phyloP scores from a whole-genome alignment of 1,140 invertebrate genomes.

The Brachionus koreanus region DNA sequence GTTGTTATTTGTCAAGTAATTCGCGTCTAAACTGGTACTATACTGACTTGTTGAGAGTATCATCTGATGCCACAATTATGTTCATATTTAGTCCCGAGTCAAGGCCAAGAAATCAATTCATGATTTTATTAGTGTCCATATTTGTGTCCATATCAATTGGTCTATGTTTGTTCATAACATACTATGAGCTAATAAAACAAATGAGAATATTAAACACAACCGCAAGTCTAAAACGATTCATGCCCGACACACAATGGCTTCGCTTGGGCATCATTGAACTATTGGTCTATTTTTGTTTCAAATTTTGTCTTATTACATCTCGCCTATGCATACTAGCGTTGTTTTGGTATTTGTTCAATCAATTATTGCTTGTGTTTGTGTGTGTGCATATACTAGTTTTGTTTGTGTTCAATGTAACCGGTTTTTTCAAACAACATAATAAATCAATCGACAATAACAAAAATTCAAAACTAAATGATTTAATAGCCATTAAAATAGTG shows the following conservation, averaged over 20 bases:
- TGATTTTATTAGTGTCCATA: conserved; percentile 9
- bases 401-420: background rate
- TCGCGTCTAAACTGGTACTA: conserved; percentile 18
- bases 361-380: conserved; percentile 1
- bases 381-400: background rate
- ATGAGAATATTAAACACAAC: background rate
- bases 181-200: conserved; percentile 35
- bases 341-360: conserved; percentile 25
- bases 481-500: background rate
- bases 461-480: background rate
- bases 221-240: background rate
- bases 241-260: background rate
- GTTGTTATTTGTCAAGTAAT: conserved; percentile 22
- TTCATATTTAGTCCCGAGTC: conserved; percentile 13
- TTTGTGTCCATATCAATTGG: conserved; percentile 40
- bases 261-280: background rate
- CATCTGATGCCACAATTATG: background rate
- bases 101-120: background rate
- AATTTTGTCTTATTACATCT: conserved; percentile 39
- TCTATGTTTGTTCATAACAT: conserved; percentile 27
- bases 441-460: background rate
- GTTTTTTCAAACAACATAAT: background rate
- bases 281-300: conserved; percentile 35
- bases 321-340: background rate
- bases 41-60: background rate